These are phyloP conservation scores for Drosophila rubida DNA, from an alignment of 2,888 invertebrate genomes.

Conservation along the genomic window DNA sequence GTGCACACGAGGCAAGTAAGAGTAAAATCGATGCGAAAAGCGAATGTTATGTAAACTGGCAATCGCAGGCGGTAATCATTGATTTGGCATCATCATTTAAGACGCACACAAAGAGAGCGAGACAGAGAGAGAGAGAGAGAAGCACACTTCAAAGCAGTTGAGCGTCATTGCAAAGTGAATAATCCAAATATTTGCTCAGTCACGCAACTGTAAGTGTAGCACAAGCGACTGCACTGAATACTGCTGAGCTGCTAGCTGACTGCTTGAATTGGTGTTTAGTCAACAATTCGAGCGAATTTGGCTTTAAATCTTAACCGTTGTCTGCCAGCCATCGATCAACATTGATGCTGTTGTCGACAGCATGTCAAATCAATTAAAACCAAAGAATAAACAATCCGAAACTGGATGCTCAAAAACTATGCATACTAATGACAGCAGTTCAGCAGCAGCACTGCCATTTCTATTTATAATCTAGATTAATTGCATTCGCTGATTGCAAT, in stretches of 20 bases:
- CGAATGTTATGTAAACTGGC: constrained; percentile 15
- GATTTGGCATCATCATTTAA: constrained; percentile 22
- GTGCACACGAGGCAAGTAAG: constrained; percentile 8
- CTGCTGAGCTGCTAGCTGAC: background rate
- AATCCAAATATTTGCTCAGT: constrained; percentile 32
- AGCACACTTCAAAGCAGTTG: constrained; percentile 14
- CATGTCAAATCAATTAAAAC: constrained; percentile 28
- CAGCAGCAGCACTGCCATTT: background rate
- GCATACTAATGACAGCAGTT: constrained; percentile 4
- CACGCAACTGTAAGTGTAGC: constrained; percentile 3
- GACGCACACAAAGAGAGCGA: background rate
- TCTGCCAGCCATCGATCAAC: constrained; percentile 23
- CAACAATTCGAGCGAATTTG: constrained; percentile 11
- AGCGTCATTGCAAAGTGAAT: constrained; percentile 15
- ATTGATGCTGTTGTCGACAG: constrained; percentile 13
- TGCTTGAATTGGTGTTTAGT: constrained; percentile 9
- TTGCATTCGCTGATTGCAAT: background rate
- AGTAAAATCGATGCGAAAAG: constrained; percentile 13
- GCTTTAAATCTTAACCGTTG: background rate
- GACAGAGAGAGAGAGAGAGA: background rate
- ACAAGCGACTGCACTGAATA: background rate
- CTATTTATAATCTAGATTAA: background rate
- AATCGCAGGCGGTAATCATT: constrained; percentile 22
- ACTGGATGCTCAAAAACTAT: background rate
- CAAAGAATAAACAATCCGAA: constrained; percentile 8